These are phyloP conservation scores for Aldrovandia affinis DNA, from an alignment of 2,797 vertebrate genomes.

Conservation along the genomic window DNA sequence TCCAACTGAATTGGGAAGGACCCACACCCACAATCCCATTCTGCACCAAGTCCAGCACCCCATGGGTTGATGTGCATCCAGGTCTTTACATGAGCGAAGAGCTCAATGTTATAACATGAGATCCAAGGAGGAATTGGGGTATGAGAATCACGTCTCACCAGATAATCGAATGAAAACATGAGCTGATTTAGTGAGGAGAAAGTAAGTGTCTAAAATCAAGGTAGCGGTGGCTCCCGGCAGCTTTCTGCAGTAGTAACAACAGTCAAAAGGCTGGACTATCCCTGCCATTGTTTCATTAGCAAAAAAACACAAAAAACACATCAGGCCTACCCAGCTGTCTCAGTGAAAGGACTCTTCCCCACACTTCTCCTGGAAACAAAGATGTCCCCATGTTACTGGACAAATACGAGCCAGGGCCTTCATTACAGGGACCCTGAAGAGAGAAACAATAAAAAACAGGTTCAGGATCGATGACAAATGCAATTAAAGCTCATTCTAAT, in stretches of 20 bases:
- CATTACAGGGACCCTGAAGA: conserved; percentile 42
- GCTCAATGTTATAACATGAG: conserved; percentile 87
- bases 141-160: conserved; percentile 75
- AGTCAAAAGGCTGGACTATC: conserved; percentile 67
- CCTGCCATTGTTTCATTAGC: conserved; percentile 72
- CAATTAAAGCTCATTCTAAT: too few relatives aligned
- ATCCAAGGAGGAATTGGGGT: conserved; percentile 58
- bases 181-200: conserved; percentile 77
- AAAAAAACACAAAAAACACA: conserved; percentile 78
- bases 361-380: conserved; percentile 63
- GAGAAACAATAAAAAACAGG: not conserved
- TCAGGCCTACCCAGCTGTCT: conserved; percentile 72
- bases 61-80: conserved; percentile 79
- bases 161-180: conserved; percentile 88
- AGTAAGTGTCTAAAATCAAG: conserved; percentile 87
- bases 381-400: conserved; percentile 74
- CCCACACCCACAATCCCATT: conserved; percentile 65
- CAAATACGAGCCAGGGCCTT: conserved; percentile 59
- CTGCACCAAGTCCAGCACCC: conserved; percentile 78
- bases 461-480: not conserved
- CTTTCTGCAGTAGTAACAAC: conserved; percentile 64
- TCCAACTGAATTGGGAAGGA: too few relatives aligned
- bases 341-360: conserved; percentile 72
- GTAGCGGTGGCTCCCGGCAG: conserved; percentile 70
- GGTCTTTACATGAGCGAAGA: conserved; percentile 88